Conservation (phyloP, 2,888 invertebrate genomes). For the Ennomos erosarius region DNA sequence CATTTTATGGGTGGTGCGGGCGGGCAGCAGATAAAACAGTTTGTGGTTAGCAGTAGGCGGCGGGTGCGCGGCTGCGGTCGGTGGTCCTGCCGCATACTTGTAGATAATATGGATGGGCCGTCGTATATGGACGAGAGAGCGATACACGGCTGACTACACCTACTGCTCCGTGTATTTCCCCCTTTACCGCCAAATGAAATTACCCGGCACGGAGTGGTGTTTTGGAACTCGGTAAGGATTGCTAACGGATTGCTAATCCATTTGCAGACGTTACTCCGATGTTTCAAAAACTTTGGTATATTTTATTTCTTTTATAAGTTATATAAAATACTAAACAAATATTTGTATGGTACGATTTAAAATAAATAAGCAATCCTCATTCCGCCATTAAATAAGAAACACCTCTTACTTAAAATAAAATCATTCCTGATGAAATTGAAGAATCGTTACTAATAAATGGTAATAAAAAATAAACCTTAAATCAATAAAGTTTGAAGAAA, state of each 20-base stretch:
- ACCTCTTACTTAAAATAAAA: too few species aligned
- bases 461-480: too few species aligned
- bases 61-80: not conserved
- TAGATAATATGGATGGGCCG: too few species aligned
- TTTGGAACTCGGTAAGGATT: constrained; percentile 10
- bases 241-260: constrained; percentile 17
- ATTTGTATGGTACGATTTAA: too few species aligned
- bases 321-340: too few species aligned
- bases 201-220: not conserved
- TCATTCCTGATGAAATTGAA: too few species aligned
- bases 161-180: not conserved
- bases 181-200: constrained; percentile 1
- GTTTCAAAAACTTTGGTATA: too few species aligned
- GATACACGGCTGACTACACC: not conserved
- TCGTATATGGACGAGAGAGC: not conserved
- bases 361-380: too few species aligned
- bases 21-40: constrained; percentile 2
- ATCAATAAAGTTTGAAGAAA: not conserved
- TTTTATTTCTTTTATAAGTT: too few species aligned
- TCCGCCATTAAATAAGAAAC: too few species aligned
- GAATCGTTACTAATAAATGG: too few species aligned
- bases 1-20: not conserved
- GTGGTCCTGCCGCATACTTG: not conserved
- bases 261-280: constrained; percentile 1
- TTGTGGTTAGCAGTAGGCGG: not conserved